Base-by-base conservation (phyloP, 2,888 invertebrate genomes). In the Acronicta aceris region DNA sequence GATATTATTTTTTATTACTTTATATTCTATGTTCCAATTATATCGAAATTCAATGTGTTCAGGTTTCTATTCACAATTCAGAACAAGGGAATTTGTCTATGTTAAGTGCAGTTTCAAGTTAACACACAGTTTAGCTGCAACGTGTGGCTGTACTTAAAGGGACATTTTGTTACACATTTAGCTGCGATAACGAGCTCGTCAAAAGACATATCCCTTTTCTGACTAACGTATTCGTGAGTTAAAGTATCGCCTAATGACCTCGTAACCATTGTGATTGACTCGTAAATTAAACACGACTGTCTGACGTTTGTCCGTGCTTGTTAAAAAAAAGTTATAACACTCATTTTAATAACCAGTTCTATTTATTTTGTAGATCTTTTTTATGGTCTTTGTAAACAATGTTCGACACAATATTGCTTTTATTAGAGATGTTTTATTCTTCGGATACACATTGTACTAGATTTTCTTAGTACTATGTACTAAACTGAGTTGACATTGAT, bases 171-270 rank as follows among this genome's bases (percentile, higher is more conserved):
- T 73, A 76, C 71, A 76, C 51, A 78, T 78, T 73, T 79, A 77
- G 73, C 58, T n/a, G 7, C 69, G 69, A 70, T 79, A 79, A 79
- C 65, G 78, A 75, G 64, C 74, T 74, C 66, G 74, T 59, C 71
- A 77, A 81, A 71, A 73, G 84, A 84, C 83, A 80, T 74, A 79
- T 84, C 84, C 84, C 75, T 75, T 81, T 78, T 74, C 78, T 73
- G 74, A 66, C 67, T 60, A 69, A 74, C 58, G 65, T 61, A 61
- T 63, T 72, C 63, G 60, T 76, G 69, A 73, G 66, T 79, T 69
- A 57, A 53, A 60, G 65, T 71, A 74, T 67, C 66, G 61, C 65
- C 64, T 74, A 76, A 79, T 76, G 77, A 74, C 79, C 68, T 68
- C 72, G 54, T 68, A 65, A 72, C 59, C 49, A 42, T 47, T 62